These are phyloP conservation scores for Alosa sapidissima DNA, from an alignment of 2,797 vertebrate genomes.

Conservation along the genomic window DNA sequence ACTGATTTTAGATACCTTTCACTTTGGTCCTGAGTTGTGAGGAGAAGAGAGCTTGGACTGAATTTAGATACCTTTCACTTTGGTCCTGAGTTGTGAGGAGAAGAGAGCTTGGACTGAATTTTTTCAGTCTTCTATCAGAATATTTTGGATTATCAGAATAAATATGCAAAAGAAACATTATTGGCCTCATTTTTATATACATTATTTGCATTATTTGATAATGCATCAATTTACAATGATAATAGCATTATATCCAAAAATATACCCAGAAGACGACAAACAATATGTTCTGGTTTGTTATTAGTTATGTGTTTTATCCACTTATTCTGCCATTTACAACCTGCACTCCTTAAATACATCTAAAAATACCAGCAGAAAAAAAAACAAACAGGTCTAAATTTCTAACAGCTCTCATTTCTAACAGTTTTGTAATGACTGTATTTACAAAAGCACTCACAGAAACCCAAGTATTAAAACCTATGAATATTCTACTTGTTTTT, in stretches of 20 bases:
- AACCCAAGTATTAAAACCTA: not conserved
- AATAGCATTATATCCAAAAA: not conserved
- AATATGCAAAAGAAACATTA: not conserved
- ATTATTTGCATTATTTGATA: not conserved
- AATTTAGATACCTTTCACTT: conserved; percentile 72
- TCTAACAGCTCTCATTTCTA: not conserved
- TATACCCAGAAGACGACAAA: not conserved
- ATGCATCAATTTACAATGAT: not conserved
- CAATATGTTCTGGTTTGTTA: not conserved
- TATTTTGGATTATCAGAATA: not conserved
- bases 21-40: no score
- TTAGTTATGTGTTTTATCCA: not conserved
- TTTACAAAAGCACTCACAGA: not conserved
- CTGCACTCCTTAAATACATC: not conserved
- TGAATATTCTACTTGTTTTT: conserved; percentile 60
- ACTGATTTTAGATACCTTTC: no score
- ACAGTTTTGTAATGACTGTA: not conserved
- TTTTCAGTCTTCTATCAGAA: conserved; percentile 13
- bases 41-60: not conserved
- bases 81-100: not conserved
- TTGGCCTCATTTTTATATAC: not conserved
- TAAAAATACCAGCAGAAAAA: not conserved
- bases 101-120: not conserved
- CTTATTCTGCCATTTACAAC: no score
- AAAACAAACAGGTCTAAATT: not conserved